These are phyloP conservation scores for Dendropsophus ebraccatus DNA, from an alignment of 2,113 vertebrate species.

Conservation along the genomic window DNA sequence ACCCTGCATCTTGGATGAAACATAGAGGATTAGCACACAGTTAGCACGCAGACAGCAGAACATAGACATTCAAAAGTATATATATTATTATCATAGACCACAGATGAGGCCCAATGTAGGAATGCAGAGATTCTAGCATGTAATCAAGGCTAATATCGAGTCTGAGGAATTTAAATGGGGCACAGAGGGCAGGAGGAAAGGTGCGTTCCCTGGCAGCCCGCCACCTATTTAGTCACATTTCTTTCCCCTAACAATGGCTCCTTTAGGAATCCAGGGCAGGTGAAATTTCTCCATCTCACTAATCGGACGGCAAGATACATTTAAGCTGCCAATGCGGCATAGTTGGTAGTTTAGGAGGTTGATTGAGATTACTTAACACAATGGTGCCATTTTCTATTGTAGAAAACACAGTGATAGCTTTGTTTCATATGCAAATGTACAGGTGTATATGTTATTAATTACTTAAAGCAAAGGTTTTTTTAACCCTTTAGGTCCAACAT, in stretches of 20 bases:
- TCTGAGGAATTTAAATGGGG: slow-evolving; percentile 33
- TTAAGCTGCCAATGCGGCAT: neutral
- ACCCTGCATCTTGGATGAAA: slow-evolving; percentile 22
- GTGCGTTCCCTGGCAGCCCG: neutral
- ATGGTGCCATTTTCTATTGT: neutral
- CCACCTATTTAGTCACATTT: slow-evolving; percentile 14
- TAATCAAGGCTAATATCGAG: neutral
- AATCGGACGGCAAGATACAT: neutral
- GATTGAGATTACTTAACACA: neutral
- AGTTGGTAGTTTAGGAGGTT: slow-evolving; percentile 10
- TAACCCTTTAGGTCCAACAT: neutral
- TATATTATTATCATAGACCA: neutral
- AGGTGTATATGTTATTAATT: neutral
- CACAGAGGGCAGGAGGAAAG: neutral
- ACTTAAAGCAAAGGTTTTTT: neutral
- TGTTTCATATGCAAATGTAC: neutral
- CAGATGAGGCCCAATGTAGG: neutral
- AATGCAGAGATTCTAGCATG: neutral
- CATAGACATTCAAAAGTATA: neutral
- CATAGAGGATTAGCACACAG: neutral
- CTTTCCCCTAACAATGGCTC: slow-evolving; percentile 12
- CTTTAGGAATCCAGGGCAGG: slow-evolving; percentile 1
- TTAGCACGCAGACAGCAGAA: neutral
- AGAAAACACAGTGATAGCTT: neutral
- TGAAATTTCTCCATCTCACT: slow-evolving; percentile 1